phyloP scores from a whole-genome alignment of 1,140 invertebrate species.

The Lepidurus packardi region DNA sequence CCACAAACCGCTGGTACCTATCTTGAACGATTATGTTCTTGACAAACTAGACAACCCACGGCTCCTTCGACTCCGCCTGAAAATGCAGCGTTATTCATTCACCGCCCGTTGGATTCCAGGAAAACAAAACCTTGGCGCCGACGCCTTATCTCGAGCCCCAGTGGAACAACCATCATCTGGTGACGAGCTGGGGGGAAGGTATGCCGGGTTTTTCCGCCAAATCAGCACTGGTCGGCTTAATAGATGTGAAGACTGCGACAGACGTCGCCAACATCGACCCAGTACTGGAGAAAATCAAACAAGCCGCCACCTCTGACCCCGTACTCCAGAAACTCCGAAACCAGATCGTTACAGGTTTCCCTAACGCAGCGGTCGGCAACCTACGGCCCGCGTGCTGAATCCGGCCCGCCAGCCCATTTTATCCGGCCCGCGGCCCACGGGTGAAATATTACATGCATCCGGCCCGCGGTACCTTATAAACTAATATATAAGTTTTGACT shows the following conservation, averaged over 20 bases:
- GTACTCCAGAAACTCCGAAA: background rate
- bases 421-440: too few relatives aligned
- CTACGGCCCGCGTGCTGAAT: too few relatives aligned
- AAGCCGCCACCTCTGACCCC: background rate
- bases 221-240: background rate
- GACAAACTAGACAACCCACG: conserved; percentile 36
- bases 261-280: background rate
- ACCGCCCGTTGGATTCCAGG: background rate
- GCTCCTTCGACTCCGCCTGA: conserved; percentile 30
- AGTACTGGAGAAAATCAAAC: background rate
- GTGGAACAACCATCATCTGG: background rate
- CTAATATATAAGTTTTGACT: too few relatives aligned
- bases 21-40: conserved; percentile 33
- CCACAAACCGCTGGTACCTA: conserved; percentile 34
- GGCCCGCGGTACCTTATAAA: too few relatives aligned
- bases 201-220: background rate
- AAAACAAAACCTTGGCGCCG: background rate
- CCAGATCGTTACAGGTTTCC: background rate
- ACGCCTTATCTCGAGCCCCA: background rate
- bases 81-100: conserved; percentile 28
- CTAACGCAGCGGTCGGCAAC: too few relatives aligned
- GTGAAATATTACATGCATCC: too few relatives aligned
- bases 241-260: background rate
- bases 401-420: too few relatives aligned
- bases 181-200: conserved; percentile 26